Evolutionary conservation across 2,888 invertebrate species (phyloP).

Genomic region (Fissipunctia ypsillon): DNA sequence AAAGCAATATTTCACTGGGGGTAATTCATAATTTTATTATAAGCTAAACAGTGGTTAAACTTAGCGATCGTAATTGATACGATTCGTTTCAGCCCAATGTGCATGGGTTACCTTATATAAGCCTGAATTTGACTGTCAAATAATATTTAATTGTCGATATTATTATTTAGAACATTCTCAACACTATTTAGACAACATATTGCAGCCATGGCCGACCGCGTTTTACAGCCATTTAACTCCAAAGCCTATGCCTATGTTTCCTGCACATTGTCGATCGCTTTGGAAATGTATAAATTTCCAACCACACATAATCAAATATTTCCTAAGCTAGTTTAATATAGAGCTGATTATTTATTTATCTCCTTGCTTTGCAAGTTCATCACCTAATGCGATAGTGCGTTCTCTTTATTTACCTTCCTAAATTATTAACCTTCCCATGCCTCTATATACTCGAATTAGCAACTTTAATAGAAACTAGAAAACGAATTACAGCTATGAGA

Average conservation of each 20-base stretch:
- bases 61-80: neutral
- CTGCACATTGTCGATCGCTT: conserved; percentile 12
- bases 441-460: no score
- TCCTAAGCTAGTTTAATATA: no score
- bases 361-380: no score
- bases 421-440: no score
- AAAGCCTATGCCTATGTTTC: conserved; percentile 39
- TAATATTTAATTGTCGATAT: conserved; percentile 13
- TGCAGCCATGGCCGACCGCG: conserved; percentile 57
- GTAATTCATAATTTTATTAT: neutral
- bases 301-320: no score
- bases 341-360: no score
- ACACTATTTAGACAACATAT: conserved; percentile 46
- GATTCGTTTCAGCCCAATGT: neutral
- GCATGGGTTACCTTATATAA: no score
- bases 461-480: no score
- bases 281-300: neutral
- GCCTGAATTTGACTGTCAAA: neutral
- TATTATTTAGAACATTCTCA: conserved; percentile 14
- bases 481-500: no score
- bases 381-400: no score
- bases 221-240: conserved; percentile 43
- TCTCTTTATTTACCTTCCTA: no score
- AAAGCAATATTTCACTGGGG: neutral
- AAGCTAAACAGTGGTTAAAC: neutral